phyloP scores from a whole-genome alignment of 2,888 invertebrate genomes.

The Drosophila buzzatii region DNA sequence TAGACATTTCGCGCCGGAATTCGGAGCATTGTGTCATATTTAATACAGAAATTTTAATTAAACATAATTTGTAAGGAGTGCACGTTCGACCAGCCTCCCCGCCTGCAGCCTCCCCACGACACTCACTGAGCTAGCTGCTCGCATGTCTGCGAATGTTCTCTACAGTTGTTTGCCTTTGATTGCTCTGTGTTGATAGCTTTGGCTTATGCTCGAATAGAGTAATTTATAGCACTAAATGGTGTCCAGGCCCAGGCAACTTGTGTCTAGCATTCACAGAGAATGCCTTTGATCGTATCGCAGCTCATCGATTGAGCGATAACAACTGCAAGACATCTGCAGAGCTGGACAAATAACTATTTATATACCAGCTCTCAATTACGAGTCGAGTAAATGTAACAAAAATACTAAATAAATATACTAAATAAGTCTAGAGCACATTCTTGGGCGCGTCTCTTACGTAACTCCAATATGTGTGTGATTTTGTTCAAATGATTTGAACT shows the following conservation, averaged over 20 bases:
- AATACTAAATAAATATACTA: no score
- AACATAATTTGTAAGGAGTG: slow-evolving; percentile 85
- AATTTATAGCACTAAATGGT: slow-evolving; percentile 74
- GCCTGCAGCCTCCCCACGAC: background rate
- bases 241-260: slow-evolving; percentile 39
- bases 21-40: slow-evolving; percentile 86
- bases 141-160: slow-evolving; percentile 27
- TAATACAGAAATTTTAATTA: slow-evolving; percentile 86
- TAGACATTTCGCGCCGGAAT: slow-evolving; percentile 82
- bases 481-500: slow-evolving; percentile 54
- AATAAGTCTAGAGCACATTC: no score
- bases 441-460: slow-evolving; percentile 10
- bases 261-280: slow-evolving; percentile 70
- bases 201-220: slow-evolving; percentile 66
- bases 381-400: no score
- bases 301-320: slow-evolving; percentile 50
- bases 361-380: no score
- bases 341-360: background rate
- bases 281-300: slow-evolving; percentile 67
- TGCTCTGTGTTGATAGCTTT: slow-evolving; percentile 56
- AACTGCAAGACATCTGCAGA: background rate
- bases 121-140: slow-evolving; percentile 10
- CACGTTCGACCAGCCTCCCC: slow-evolving; percentile 69
- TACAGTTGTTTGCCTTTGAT: slow-evolving; percentile 46
- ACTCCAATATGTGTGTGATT: slow-evolving; percentile 5